phyloP scores from a whole-genome alignment of 2,888 invertebrate species.

The Phyto melanocephala region DNA sequence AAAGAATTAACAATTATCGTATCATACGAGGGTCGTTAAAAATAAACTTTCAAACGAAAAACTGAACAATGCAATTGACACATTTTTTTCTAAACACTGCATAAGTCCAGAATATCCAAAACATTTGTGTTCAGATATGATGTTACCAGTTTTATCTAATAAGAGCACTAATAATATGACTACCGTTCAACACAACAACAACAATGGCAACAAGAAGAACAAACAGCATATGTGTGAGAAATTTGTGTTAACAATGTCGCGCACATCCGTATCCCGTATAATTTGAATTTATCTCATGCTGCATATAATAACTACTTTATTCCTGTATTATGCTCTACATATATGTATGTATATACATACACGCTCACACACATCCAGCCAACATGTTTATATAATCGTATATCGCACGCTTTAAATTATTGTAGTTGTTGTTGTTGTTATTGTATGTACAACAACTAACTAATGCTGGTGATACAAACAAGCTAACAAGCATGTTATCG shows the following conservation, averaged over 20 bases:
- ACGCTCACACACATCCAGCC: neutral
- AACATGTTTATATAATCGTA: neutral
- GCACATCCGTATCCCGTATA: conserved; percentile 58
- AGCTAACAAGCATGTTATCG: conserved; percentile 60
- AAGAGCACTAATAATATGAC: conserved; percentile 58
- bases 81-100: too few species aligned
- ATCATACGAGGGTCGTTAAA: neutral
- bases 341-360: neutral
- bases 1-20: neutral
- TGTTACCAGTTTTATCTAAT: conserved; percentile 58
- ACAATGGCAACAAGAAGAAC: neutral
- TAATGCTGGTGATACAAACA: conserved; percentile 62
- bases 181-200: conserved; percentile 41
- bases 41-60: neutral
- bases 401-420: neutral
- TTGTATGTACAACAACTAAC: conserved; percentile 52
- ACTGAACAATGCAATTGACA: too few species aligned
- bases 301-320: neutral
- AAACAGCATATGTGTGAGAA: conserved; percentile 49
- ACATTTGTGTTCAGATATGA: conserved; percentile 12
- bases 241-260: conserved; percentile 63
- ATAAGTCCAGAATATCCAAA: too few species aligned
- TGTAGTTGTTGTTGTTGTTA: conserved; percentile 29
- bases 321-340: conserved; percentile 20
- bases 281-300: neutral